A percentile compares a stretch with the other conserved stretches of the same genome.
These are phyloP conservation scores for Epinephelus awoara DNA, from an alignment of 2,797 vertebrate genomes.

Conservation along the genomic window DNA sequence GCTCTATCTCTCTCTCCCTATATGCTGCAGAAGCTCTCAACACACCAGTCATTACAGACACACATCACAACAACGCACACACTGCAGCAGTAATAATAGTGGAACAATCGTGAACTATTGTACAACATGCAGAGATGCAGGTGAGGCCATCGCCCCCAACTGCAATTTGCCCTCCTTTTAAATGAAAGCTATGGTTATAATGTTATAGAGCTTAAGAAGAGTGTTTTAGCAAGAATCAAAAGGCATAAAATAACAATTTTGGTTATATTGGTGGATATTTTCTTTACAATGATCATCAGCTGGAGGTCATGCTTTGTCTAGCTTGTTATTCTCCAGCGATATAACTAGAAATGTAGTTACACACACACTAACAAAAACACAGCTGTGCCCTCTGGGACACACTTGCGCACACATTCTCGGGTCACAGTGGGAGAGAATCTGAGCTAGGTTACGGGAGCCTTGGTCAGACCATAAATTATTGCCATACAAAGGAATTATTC, in stretches of 20 bases:
- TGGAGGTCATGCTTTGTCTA: conserved; percentile 55
- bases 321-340: conserved; percentile 64
- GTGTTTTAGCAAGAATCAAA: conserved; percentile 23
- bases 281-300: conserved; percentile 57
- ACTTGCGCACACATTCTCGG: conserved; percentile 28
- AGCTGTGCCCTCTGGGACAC: conserved; percentile 59
- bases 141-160: conserved; percentile 41
- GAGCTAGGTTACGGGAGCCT: conserved; percentile 37
- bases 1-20: conserved; percentile 59
- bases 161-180: conserved; percentile 38
- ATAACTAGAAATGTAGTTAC: conserved; percentile 55
- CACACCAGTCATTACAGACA: conserved; percentile 79
- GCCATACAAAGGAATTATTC: conserved; percentile 69
- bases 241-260: conserved; percentile 18
- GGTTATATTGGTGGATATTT: conserved; percentile 40
- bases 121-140: conserved; percentile 52
- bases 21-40: conserved; percentile 73
- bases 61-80: conserved; percentile 71
- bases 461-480: conserved; percentile 60
- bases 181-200: conserved; percentile 3
- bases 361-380: conserved; percentile 58
- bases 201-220: background rate
- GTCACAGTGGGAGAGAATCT: conserved; percentile 50
- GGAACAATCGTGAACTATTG: conserved; percentile 45
- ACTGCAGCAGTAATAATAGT: conserved; percentile 61